Evolutionary conservation across 2,113 vertebrate genomes (phyloP).

Genomic region (Thalassoma bifasciatum): DNA sequence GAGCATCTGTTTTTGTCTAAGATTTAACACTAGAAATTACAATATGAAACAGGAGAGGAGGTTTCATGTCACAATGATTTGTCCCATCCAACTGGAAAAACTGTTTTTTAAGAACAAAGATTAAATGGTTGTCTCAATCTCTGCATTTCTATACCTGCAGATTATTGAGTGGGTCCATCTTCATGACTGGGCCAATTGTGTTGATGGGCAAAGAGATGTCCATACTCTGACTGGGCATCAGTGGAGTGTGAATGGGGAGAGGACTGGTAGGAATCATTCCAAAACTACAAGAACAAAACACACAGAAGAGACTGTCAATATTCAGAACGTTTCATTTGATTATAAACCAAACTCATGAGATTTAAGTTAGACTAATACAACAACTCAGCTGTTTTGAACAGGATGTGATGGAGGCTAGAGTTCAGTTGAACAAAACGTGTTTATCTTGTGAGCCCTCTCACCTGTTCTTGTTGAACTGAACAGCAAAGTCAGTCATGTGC

Average conservation of each 20-base stretch:
- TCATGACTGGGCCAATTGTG: constrained; percentile 98
- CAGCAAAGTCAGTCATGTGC: constrained; percentile 98
- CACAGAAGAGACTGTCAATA: background rate
- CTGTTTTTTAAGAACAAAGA: no score
- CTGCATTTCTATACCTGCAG: constrained; percentile 87
- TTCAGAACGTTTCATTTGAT: background rate
- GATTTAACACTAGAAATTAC: no score
- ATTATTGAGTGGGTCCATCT: constrained; percentile 99
- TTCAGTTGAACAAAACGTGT: no score
- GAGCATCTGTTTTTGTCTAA: no score
- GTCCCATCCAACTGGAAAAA: no score
- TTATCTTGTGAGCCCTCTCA: background rate
- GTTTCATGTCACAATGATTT: no score
- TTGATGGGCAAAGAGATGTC: constrained; percentile 96
- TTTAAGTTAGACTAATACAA: background rate
- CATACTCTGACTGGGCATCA: constrained; percentile 98
- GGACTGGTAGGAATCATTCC: constrained; percentile 96
- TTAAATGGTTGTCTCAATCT: background rate
- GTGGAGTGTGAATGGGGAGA: constrained; percentile 92
- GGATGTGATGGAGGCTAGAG: background rate
- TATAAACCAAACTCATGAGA: background rate
- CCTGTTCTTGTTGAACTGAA: constrained; percentile 99
- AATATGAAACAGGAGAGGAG: no score
- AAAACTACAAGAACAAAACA: constrained; percentile 81
- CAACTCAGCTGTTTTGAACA: background rate